Evolutionary conservation across 2,797 vertebrate species (phyloP).

Genomic region (Streptopelia turtur): DNA sequence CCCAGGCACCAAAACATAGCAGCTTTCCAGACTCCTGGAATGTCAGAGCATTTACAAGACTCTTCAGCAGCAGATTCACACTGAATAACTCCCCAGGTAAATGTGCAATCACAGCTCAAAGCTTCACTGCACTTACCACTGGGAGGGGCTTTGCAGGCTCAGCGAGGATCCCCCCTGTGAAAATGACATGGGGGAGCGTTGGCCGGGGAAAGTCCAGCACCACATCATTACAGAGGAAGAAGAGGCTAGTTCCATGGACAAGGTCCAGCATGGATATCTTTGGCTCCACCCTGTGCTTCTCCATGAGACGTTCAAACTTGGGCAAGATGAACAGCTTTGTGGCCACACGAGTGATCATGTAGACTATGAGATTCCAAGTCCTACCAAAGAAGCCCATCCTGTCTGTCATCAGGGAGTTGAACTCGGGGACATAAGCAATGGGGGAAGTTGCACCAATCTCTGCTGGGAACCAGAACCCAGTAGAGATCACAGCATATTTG

Average conservation of each 20-base stretch:
- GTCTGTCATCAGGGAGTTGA: conserved; percentile 77
- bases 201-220: conserved; percentile 75
- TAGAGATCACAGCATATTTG: conserved; percentile 70
- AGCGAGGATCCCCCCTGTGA: conserved; percentile 70
- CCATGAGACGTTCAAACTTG: conserved; percentile 69
- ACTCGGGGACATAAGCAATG: conserved; percentile 75
- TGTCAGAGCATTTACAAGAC: neutral
- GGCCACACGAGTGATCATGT: conserved; percentile 57
- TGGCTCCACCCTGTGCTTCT: conserved; percentile 48
- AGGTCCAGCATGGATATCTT: conserved; percentile 67
- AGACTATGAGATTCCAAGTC: conserved; percentile 72
- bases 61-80: neutral
- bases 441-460: conserved; percentile 73
- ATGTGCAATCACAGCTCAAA: neutral
- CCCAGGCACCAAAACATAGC: neutral
- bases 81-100: neutral
- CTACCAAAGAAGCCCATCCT: conserved; percentile 72
- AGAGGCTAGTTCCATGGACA: conserved; percentile 67
- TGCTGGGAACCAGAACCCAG: conserved; percentile 76
- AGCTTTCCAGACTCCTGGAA: neutral
- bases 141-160: conserved; percentile 66
- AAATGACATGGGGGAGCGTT: conserved; percentile 65
- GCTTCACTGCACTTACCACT: conserved; percentile 51
- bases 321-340: conserved; percentile 69
- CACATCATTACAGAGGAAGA: conserved; percentile 69